Evolutionary conservation across 2,113 vertebrate genomes (phyloP).

Genomic region (Morone saxatilis): DNA sequence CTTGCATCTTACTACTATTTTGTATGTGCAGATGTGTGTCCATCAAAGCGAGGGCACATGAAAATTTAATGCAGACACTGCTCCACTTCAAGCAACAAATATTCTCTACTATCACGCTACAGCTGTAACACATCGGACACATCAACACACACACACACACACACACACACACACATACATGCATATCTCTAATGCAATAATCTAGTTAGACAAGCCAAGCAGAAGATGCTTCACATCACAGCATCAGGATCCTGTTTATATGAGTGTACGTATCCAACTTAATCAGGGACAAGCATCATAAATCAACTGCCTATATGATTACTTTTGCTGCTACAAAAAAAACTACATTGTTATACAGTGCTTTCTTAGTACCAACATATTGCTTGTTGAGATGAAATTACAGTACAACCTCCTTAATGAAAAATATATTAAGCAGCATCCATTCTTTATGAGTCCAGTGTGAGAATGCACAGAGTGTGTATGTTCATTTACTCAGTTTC

Average conservation of each 20-base stretch:
- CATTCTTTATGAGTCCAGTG: slow-evolving; percentile 61
- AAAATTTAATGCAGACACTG: slow-evolving; percentile 42
- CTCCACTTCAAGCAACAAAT: slow-evolving; percentile 23
- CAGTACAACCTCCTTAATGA: slow-evolving; percentile 48
- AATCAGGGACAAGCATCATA: slow-evolving; percentile 55
- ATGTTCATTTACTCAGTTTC: slow-evolving; percentile 15
- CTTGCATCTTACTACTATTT: background rate
- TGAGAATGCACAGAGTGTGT: slow-evolving; percentile 21
- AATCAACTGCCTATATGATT: slow-evolving; percentile 53
- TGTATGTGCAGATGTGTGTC: slow-evolving; percentile 32
- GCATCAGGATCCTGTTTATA: slow-evolving; percentile 31
- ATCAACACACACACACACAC: background rate
- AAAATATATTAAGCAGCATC: slow-evolving; percentile 61
- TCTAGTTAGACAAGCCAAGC: slow-evolving; percentile 24
- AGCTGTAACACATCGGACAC: slow-evolving; percentile 16
- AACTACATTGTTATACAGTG: slow-evolving; percentile 1
- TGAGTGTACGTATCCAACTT: slow-evolving; percentile 42
- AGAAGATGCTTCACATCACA: slow-evolving; percentile 35
- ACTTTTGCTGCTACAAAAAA: slow-evolving; percentile 13
- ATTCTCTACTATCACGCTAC: background rate
- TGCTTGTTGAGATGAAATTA: slow-evolving; percentile 47
- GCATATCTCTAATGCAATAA: slow-evolving; percentile 8
- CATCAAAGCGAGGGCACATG: slow-evolving; percentile 23
- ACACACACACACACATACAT: slow-evolving; percentile 4
- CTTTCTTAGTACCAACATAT: slow-evolving; percentile 14